phyloP scores from a whole-genome alignment of 2,113 vertebrate genomes.

The Saccopteryx leptura region DNA sequence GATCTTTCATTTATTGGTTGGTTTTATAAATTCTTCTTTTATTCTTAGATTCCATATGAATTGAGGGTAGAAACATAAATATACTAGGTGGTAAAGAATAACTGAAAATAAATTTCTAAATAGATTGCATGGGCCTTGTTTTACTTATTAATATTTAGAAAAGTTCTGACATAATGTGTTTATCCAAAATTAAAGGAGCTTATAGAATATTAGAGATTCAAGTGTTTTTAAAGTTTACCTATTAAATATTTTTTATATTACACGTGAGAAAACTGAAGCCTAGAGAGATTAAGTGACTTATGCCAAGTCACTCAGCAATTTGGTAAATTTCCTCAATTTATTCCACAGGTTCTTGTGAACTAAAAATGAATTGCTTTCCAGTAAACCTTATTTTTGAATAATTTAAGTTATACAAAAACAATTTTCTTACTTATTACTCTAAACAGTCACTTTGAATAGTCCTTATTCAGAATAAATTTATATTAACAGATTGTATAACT shows the following conservation, averaged over 20 bases:
- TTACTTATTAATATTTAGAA: constrained; percentile 12
- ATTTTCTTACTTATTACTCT: not conserved
- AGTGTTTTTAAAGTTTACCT: not conserved
- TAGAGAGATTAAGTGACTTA: not conserved
- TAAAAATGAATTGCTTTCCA: not conserved
- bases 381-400: not conserved
- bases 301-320: not conserved
- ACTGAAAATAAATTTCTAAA: not conserved
- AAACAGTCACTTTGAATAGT: constrained; percentile 46
- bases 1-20: not conserved
- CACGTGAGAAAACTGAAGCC: not conserved
- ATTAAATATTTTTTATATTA: not conserved
- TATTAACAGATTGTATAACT: not conserved
- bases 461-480: not conserved
- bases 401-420: not conserved
- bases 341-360: not conserved
- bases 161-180: not conserved
- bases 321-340: not conserved
- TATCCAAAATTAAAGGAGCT: not conserved
- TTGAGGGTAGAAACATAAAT: not conserved
- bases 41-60: constrained; percentile 33
- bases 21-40: not conserved
- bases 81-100: not conserved
- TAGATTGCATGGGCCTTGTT: not conserved
- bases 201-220: not conserved